phyloP scores from a whole-genome alignment of 2,888 invertebrate species.

The Ceraclea dissimilis region DNA sequence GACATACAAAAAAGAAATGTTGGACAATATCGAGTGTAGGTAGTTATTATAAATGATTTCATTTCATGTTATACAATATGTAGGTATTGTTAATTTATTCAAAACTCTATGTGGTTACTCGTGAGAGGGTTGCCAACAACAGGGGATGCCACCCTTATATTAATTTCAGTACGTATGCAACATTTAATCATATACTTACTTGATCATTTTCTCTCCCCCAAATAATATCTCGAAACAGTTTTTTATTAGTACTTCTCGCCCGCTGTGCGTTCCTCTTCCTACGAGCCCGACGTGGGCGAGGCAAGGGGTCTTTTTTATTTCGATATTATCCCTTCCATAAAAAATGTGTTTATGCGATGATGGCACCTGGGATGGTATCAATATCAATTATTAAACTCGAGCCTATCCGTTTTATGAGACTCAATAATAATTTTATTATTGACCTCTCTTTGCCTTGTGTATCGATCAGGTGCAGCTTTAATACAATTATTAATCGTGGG shows the following conservation, averaged over 20 bases:
- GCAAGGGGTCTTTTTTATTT: not conserved
- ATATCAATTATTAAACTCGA: slow-evolving; percentile 10
- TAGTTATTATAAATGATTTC: not conserved
- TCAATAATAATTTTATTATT: too few relatives aligned
- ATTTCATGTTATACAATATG: too few relatives aligned
- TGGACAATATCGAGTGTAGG: not conserved
- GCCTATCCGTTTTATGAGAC: not conserved
- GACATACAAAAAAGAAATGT: not conserved
- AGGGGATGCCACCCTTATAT: slow-evolving; percentile 3
- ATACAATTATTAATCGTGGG: too few relatives aligned
- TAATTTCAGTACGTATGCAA: slow-evolving; percentile 12
- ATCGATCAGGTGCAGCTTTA: too few relatives aligned
- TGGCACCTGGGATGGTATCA: slow-evolving; percentile 14
- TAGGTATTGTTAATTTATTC: slow-evolving; percentile 7
- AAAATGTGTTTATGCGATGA: slow-evolving; percentile 11
- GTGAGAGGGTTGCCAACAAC: slow-evolving; percentile 8
- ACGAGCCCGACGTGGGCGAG: not conserved
- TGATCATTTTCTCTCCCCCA: slow-evolving; percentile 24
- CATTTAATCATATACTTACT: slow-evolving; percentile 25
- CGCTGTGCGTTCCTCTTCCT: slow-evolving; percentile 9
- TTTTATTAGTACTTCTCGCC: slow-evolving; percentile 24
- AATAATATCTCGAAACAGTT: slow-evolving; percentile 20
- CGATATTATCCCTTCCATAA: not conserved
- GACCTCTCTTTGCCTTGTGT: too few relatives aligned
- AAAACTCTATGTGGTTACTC: slow-evolving; percentile 12